Conservation (phyloP, 2,113 vertebrate species). For the Halichoeres trimaculatus region DNA sequence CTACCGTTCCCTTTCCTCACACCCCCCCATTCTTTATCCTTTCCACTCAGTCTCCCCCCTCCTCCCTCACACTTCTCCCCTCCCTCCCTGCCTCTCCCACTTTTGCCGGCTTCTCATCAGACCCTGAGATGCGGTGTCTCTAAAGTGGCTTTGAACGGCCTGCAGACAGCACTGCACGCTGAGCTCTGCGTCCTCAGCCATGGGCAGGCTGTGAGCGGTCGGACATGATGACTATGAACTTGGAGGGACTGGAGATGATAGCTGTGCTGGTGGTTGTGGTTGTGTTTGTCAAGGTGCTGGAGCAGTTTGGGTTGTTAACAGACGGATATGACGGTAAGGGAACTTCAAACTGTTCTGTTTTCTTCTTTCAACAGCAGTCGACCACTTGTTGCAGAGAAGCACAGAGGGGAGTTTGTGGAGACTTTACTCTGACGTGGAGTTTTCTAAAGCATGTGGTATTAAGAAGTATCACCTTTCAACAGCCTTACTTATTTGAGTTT, state of each 20-base stretch:
- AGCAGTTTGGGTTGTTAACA: conserved; percentile 97
- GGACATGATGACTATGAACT: conserved; percentile 89
- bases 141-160: conserved; percentile 87
- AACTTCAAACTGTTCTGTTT: neutral
- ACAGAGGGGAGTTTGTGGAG: neutral
- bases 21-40: conserved; percentile 47
- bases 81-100: conserved; percentile 48
- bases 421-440: neutral
- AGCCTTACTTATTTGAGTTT: neutral
- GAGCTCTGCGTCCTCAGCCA: conserved; percentile 78
- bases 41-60: conserved; percentile 3
- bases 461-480: too few species aligned
- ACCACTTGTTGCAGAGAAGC: conserved; percentile 42
- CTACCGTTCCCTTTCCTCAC: conserved; percentile 41
- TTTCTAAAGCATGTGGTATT: neutral
- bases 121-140: conserved; percentile 70
- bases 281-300: conserved; percentile 96
- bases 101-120: conserved; percentile 72
- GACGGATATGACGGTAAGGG: conserved; percentile 93
- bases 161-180: conserved; percentile 78
- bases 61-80: conserved; percentile 24
- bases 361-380: neutral
- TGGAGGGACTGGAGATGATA: conserved; percentile 99
- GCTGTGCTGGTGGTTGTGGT: conserved; percentile 95
- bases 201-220: conserved; percentile 87